Base-by-base conservation (phyloP, 2,888 invertebrate species). In the Leptothorax acervorum region DNA sequence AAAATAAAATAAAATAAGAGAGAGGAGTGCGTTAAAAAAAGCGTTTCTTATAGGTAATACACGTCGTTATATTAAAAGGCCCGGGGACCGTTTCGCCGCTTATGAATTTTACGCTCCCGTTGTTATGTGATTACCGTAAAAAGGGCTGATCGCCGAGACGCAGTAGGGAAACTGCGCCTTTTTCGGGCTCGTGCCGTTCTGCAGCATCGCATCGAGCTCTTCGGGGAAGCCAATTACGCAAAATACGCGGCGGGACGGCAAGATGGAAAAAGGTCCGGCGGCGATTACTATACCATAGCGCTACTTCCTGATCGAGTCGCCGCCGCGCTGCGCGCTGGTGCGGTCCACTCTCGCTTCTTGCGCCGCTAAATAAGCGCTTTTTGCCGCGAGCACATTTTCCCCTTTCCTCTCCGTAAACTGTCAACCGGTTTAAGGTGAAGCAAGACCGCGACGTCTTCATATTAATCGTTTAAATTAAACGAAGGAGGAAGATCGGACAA, bases 161-260 rank as follows among this genome's bases (percentile, higher is more conserved):
- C 53, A 35, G 9, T 3, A 48, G 48, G 35, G n/a, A 62, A 62
- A 62, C 75, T 73, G 42, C 66, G 57, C 82, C 78, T 82, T 65
- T 84, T 84, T 89, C 87, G 83, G 82, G 39, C 83, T 84, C 65
- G 89, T 82, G 89, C 81, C 85, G 65, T 65, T 45, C 45, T 63
- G 35, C 68, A 42, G n/a, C 48, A 23, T 48, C 74, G 60, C 31
- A 45, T 48, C 48, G 57, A 71, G 35, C 65, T 82, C 70, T 86
- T 86, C 88, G 76, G 71, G 76, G 88, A 90, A 90, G 88, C 86
- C 88, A 90, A 90, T 90, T 90, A 90, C 88, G 88, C 85, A 88
- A 88, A 86, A 86, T 84, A 85, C 79, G 66, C 65, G 71, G 75
- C 65, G 60, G 15, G 68, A 88, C 73, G 85, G 66, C 28, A 23